These are phyloP conservation scores for Lagorchestes hirsutus DNA, from an alignment of 2,797 vertebrate genomes.

Conservation along the genomic window DNA sequence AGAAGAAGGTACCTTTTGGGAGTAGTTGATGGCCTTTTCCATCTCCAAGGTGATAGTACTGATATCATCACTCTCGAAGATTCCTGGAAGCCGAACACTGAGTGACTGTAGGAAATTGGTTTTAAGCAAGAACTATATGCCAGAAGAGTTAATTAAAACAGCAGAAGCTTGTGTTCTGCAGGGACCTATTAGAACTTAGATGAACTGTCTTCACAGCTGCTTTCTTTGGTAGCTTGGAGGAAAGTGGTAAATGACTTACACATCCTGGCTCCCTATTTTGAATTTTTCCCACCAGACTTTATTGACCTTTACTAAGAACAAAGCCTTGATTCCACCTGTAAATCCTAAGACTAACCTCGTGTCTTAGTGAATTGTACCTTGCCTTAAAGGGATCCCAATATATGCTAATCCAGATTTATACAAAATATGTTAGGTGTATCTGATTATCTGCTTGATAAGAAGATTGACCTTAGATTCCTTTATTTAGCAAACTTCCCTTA, in stretches of 20 bases:
- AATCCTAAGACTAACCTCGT: background rate
- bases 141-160: constrained; percentile 3
- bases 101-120: background rate
- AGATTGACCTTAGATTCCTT: background rate
- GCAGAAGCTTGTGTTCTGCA: background rate
- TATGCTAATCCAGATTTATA: background rate
- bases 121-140: background rate
- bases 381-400: background rate
- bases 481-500: background rate
- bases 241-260: background rate
- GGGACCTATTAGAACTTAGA: background rate
- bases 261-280: background rate
- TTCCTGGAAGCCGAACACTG: constrained; percentile 82
- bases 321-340: background rate
- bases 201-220: background rate
- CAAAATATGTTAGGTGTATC: background rate
- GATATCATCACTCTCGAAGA: constrained; percentile 91
- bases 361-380: background rate
- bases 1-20: constrained; percentile 86
- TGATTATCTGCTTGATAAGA: background rate
- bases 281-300: background rate
- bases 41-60: constrained; percentile 86
- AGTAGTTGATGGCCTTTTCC: constrained; percentile 88
- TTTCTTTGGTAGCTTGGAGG: background rate
- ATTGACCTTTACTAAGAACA: background rate